Base-by-base conservation (phyloP, 2,888 invertebrate species). In the Sinelater perroti region DNA sequence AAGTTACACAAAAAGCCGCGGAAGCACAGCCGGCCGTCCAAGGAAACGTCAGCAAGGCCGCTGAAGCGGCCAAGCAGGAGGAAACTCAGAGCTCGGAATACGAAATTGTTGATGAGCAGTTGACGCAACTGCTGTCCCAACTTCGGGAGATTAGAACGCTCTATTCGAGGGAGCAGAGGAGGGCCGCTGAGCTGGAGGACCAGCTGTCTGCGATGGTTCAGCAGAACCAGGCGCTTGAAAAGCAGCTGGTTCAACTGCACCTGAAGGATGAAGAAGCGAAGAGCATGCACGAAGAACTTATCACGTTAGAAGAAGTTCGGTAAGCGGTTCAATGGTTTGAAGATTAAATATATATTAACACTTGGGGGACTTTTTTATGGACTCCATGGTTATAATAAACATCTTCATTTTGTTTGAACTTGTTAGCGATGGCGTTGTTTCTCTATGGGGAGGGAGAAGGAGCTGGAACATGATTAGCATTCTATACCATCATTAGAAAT, bases 241-340 rank as follows among this genome's bases (percentile, higher is more conserved):
- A 88, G 52, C 87, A 89, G 70, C 74, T 90, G 61, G 81, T 84
- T 64, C 82, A 85, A 65, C 82, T 85, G 79, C 84, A 83, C 65
- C 77, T 81, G 47, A 83, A 84, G 72, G 90, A 89, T 46, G 88
- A 90, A 66, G 90, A 91, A 71, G 87, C 91, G 75, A 91, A 90
- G 75, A 89, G 87, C 49, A 85, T 90, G 78, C 91, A 93, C 67
- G 92, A 93, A 70, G 93, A 93, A 76, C 85, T 93, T 70, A 87
- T 86, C 50, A 88, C 90, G 64, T 82, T 92, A 67, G 92, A 93
- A 74, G 92, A 93, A 89, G 90, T 92, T 66, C 86, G 91, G 90
- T 91, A 80, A 75, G 76, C 63, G n/a, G n/a, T n/a, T n/a, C n/a
- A n/a, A n/a, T n/a, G n/a, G n/a, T n/a, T n/a, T n/a, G n/a, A n/a